Evolutionary conservation across 2,888 invertebrate species (phyloP).

Genomic region (Tinea semifulvella): DNA sequence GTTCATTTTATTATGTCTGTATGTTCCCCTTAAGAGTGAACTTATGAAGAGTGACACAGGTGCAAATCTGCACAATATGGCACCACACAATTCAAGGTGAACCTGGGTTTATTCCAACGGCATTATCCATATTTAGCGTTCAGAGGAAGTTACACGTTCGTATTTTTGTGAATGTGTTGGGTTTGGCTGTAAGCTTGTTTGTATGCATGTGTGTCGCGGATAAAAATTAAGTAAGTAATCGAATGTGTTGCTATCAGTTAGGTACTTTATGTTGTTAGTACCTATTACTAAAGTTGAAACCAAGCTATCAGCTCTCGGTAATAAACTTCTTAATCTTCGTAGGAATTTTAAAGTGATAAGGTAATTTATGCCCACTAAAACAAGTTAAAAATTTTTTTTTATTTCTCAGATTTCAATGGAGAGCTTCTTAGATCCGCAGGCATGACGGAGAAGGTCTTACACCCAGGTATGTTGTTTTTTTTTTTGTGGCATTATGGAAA

Average conservation of each 20-base stretch:
- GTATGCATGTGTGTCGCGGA: too few species aligned
- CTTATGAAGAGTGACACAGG: constrained; percentile 1
- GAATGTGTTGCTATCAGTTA: too few species aligned
- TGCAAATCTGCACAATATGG: constrained; percentile 1
- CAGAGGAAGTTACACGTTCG: constrained; percentile 9
- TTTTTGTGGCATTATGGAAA: constrained; percentile 15
- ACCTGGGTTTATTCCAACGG: constrained; percentile 2
- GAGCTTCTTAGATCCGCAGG: constrained; percentile 67
- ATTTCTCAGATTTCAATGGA: constrained; percentile 67
- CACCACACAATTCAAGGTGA: not conserved
- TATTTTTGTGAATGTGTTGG: too few species aligned
- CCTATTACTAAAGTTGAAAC: too few species aligned
- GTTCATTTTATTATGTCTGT: not conserved
- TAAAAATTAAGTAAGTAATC: too few species aligned
- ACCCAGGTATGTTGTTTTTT: constrained; percentile 72
- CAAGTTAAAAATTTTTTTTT: too few species aligned
- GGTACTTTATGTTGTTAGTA: too few species aligned
- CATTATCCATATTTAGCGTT: constrained; percentile 6
- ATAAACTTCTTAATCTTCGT: too few species aligned
- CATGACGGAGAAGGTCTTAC: constrained; percentile 85
- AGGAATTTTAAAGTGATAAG: too few species aligned
- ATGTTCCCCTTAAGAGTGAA: not conserved
- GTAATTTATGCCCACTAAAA: too few species aligned
- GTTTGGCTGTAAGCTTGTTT: too few species aligned
- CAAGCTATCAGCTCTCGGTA: too few species aligned